Evolutionary conservation across 2,797 vertebrate species (phyloP), one percentile per base, ranked within the genome.

Genomic region (Galaxias olidus): DNA sequence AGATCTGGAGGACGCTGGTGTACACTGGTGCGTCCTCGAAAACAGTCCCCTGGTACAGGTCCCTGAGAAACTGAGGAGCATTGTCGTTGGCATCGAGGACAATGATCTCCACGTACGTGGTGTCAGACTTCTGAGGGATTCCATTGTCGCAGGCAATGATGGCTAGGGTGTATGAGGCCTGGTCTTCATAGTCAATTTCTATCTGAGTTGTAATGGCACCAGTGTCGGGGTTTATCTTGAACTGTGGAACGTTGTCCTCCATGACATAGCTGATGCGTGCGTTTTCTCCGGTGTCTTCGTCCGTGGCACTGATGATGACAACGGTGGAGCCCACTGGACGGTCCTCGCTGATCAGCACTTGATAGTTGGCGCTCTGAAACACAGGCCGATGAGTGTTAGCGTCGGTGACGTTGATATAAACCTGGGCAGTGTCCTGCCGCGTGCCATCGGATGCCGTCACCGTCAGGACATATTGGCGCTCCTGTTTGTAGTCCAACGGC

Each of bases 401-500:
- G 47, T 96, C 95, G 0, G 94, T 95, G 63, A 96, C 87, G 0
- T 96, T 96, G 75, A 96, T 91, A 66, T 89, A 92, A 65, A 96
- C 92, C 77, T 94, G 93, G 0, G 92, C 92, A 0, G 93, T 93
- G 83, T 94, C 94, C 14, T 91, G 88, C 6, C 91, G 93, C 0
- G 90, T 93, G 66, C 95, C 93, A 0, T 96, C 94, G 0, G 94
- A 96, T 0, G 95, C 94, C 0, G 92, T 94, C 66, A 96, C 91
- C 0, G 93, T 91, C 55, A 96, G 88, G 49, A 94, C 91, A 12
- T 94, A 96, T 63, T 95, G 94, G n/a, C 93, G 88, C 64, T 96
- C 95, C 78, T 95, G 94, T 47, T 95, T 95, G 78, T 96, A 96
- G 88, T 96, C 94, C 79, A 96, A 77, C 0, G 94, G 94, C 76